Evolutionary conservation across 2,888 invertebrate species (phyloP).

Genomic region (Nebria brevicollis): DNA sequence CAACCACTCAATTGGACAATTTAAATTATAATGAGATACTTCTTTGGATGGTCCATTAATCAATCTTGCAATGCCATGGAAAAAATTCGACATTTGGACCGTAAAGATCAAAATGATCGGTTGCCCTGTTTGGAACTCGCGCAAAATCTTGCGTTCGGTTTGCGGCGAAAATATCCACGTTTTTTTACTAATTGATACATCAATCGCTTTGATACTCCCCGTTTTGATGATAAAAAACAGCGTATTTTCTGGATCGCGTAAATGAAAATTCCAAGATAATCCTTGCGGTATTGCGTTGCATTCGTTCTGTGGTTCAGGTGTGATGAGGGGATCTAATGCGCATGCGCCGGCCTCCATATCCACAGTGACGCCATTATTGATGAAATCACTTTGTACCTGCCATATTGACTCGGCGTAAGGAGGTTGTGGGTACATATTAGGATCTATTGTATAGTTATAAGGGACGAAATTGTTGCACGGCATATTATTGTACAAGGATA

Average conservation of each 20-base stretch:
- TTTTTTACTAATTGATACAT: constrained; percentile 67
- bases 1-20: constrained; percentile 51
- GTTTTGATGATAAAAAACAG: constrained; percentile 72
- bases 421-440: not conserved
- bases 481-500: constrained; percentile 9
- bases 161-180: constrained; percentile 70
- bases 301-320: constrained; percentile 45
- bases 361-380: constrained; percentile 30
- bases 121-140: constrained; percentile 59
- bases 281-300: constrained; percentile 63
- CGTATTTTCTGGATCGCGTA: constrained; percentile 51
- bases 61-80: constrained; percentile 53
- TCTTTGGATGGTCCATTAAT: constrained; percentile 32
- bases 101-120: constrained; percentile 66
- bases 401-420: not conserved
- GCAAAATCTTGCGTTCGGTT: constrained; percentile 71
- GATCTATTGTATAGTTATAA: not conserved
- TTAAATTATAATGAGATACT: constrained; percentile 40
- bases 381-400: constrained; percentile 17
- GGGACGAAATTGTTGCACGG: not conserved
- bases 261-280: constrained; percentile 57
- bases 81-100: constrained; percentile 61
- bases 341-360: constrained; percentile 53
- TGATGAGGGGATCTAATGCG: constrained; percentile 61
- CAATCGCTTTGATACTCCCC: constrained; percentile 67